A percentile compares a stretch with the other conserved stretches of the same genome.
phyloP scores from a whole-genome alignment of 2,113 vertebrate species.

The Campylomormyrus numenius region DNA sequence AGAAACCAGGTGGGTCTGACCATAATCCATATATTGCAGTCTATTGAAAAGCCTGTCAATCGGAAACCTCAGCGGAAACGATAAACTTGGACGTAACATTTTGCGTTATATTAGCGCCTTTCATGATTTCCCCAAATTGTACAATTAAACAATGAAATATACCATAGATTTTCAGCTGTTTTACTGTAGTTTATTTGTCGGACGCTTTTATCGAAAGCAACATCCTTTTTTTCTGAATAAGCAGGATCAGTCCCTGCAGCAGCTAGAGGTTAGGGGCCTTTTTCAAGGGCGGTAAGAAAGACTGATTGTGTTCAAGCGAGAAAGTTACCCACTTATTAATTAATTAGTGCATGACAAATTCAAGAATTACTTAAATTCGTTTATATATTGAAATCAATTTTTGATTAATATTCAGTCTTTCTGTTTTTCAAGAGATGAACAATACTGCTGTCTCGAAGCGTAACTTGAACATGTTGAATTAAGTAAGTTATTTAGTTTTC shows the following conservation, averaged over 20 bases:
- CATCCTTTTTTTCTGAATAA: not conserved
- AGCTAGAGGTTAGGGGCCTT: not conserved
- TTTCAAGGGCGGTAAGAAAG: not conserved
- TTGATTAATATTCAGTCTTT: not conserved
- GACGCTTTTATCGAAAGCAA: not conserved
- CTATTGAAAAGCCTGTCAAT: not conserved
- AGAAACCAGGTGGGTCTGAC: conserved; percentile 9
- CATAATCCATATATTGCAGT: not conserved
- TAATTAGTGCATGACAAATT: not conserved
- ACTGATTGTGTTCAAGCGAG: not conserved
- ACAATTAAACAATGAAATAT: not conserved
- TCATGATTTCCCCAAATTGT: not conserved
- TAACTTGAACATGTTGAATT: not conserved
- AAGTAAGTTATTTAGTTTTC: not conserved
- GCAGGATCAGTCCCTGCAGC: not conserved
- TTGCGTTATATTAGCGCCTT: not conserved
- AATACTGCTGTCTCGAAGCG: not conserved
- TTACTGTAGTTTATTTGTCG: not conserved
- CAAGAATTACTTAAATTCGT: not conserved
- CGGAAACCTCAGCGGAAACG: not conserved
- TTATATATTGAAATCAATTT: not conserved
- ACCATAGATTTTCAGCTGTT: not conserved
- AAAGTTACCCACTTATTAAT: not conserved
- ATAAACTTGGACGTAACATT: not conserved
- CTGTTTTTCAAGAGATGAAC: not conserved